Base-by-base conservation (phyloP, 2,888 invertebrate genomes). In the Philereme transversata region DNA sequence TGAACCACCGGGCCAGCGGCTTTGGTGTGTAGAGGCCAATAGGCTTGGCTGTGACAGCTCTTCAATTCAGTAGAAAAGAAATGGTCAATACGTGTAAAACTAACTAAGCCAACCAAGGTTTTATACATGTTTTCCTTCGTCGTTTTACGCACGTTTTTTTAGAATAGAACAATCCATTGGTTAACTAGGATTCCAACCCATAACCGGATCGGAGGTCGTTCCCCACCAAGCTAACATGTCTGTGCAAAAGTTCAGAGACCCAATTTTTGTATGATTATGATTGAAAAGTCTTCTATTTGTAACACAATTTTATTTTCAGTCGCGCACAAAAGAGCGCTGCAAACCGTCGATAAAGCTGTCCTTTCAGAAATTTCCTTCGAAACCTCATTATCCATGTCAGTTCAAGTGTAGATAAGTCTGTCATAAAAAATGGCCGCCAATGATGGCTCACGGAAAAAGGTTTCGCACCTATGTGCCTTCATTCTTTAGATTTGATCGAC, bases 381-480 rank as follows among this genome's bases (percentile, higher is more conserved):
- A 49, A 53, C 33, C 48, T 57, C 57, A 61, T 64, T 56, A 58
- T 62, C 56, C 50, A 46, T 33, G 55, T 48, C 46, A 53, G 50
- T 52, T 62, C 46, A 58, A 50, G 52, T 46, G 59, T 8, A 58
- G 54, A 49, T 54, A 60, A 62, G 48, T 55, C 60, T 43, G 44
- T 54, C 58, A n/a, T 55, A 60, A 67, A 63, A 64, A 62, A 57
- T 60, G 64, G 60, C 45, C 41, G 34, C 52, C 46, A 55, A 55
- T 60, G 57, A 62, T 49, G 51, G 43, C 46, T 44, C 53, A 48
- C 41, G 50, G 56, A 5, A 57, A 58, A 64, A 62, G 46, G 60
- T 48, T 51, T 60, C 41, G 43, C 59, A 57, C 53, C 62, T 58
- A 60, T 55, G 51, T 41, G 40, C 45, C 51, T 51, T 51, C 40